These are phyloP conservation scores for Apamea epomidion DNA, from an alignment of 2,888 invertebrate genomes.

Conservation along the genomic window DNA sequence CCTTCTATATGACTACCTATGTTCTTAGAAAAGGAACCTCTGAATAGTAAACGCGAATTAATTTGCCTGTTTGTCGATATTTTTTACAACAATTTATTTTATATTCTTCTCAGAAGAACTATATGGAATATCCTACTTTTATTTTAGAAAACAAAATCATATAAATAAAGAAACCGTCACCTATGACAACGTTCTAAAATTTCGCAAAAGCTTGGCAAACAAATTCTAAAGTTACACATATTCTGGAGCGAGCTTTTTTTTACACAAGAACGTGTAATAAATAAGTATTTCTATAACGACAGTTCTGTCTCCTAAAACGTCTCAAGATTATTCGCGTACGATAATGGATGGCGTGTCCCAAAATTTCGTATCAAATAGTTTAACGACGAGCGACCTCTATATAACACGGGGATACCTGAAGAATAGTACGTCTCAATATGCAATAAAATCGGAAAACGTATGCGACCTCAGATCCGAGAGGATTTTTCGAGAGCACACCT, in stretches of 20 bases:
- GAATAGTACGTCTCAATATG: slow-evolving; percentile 89
- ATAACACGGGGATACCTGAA: slow-evolving; percentile 83
- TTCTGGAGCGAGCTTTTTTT: slow-evolving; percentile 11
- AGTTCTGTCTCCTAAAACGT: slow-evolving; percentile 50
- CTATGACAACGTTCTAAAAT: neutral
- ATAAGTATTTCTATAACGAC: slow-evolving; percentile 53
- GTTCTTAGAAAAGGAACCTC: slow-evolving; percentile 5
- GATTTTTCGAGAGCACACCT: slow-evolving; percentile 87
- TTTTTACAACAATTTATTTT: neutral
- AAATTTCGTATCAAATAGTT: slow-evolving; percentile 78
- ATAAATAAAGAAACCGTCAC: no score
- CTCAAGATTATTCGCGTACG: slow-evolving; percentile 34
- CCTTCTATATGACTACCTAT: neutral
- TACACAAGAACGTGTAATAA: slow-evolving; percentile 33
- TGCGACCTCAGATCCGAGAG: slow-evolving; percentile 85
- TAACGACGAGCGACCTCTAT: slow-evolving; percentile 76
- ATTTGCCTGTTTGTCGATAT: neutral
- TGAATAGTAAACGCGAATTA: neutral
- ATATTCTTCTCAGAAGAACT: neutral
- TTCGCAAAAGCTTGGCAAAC: slow-evolving; percentile 3
- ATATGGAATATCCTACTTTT: neutral
- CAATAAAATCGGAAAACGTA: slow-evolving; percentile 87
- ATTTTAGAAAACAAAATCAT: neutral
- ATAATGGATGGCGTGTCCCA: slow-evolving; percentile 66
- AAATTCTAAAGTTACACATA: slow-evolving; percentile 7